Percentiles rank a stretch among this genome's conserved stretches.
These are phyloP conservation scores for Zonotrichia leucophrys DNA, from an alignment of 2,113 vertebrate genomes.

Conservation along the genomic window DNA sequence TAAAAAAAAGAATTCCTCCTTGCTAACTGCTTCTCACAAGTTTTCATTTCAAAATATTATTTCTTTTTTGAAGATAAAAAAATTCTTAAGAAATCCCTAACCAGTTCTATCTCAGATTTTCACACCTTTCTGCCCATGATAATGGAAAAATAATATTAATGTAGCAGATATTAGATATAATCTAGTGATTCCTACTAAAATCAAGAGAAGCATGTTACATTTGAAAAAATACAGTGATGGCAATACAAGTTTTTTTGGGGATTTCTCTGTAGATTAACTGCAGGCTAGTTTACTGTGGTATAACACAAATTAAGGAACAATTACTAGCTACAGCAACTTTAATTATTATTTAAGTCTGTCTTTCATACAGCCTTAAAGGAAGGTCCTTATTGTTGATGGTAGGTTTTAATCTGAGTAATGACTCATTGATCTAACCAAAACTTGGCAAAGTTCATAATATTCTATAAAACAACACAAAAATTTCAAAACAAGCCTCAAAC, in stretches of 20 bases:
- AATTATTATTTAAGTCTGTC: neutral
- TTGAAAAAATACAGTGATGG: neutral
- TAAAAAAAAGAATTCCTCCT: neutral
- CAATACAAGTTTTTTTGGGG: neutral
- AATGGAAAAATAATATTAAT: neutral
- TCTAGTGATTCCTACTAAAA: neutral
- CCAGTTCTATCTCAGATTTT: neutral
- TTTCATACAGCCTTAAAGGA: neutral
- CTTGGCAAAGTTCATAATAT: neutral
- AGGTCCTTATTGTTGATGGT: neutral
- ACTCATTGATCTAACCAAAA: neutral
- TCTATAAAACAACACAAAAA: neutral
- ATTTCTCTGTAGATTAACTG: neutral
- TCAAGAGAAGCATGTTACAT: neutral
- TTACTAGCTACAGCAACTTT: neutral
- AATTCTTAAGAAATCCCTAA: neutral
- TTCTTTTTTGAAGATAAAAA: neutral
- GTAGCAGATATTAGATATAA: neutral
- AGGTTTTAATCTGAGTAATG: neutral
- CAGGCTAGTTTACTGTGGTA: neutral
- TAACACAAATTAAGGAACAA: neutral
- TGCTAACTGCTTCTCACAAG: neutral
- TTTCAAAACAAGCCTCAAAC: neutral
- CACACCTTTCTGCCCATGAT: neutral
- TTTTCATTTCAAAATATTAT: neutral